Evolutionary conservation across 2,888 invertebrate species (phyloP).

Genomic region (Eilema griseolum): DNA sequence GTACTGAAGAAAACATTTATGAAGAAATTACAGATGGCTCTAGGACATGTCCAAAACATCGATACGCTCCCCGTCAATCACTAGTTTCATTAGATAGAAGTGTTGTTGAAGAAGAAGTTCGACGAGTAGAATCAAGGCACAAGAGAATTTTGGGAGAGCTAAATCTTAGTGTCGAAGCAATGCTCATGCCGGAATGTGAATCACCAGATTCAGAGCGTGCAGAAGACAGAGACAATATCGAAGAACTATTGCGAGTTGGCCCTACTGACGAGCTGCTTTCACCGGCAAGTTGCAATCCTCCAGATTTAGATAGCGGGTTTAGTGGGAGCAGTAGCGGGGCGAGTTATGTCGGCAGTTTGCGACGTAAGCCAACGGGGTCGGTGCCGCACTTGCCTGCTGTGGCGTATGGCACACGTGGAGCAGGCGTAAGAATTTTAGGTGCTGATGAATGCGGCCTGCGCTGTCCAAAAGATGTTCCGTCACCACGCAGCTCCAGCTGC

Average conservation of each 20-base stretch:
- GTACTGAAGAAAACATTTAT: conserved; percentile 94
- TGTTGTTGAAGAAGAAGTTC: conserved; percentile 93
- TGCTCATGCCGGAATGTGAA: conserved; percentile 94
- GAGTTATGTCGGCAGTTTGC: conserved; percentile 91
- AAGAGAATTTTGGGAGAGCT: conserved; percentile 94
- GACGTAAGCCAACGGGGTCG: conserved; percentile 85
- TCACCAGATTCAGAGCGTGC: conserved; percentile 89
- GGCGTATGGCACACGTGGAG: conserved; percentile 83
- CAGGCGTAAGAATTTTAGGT: conserved; percentile 81
- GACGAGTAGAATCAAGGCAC: conserved; percentile 94
- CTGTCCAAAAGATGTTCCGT: conserved; percentile 74
- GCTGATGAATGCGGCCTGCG: conserved; percentile 78
- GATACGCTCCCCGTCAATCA: conserved; percentile 85
- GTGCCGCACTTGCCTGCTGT: conserved; percentile 84
- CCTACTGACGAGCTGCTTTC: conserved; percentile 91
- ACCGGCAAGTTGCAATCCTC: conserved; percentile 89
- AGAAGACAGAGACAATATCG: conserved; percentile 88
- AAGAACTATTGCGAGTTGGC: conserved; percentile 89
- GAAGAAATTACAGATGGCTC: conserved; percentile 92
- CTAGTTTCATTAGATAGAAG: conserved; percentile 90
- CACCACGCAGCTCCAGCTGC: conserved; percentile 82
- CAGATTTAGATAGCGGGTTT: conserved; percentile 93
- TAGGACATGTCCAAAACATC: conserved; percentile 82
- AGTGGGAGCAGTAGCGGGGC: conserved; percentile 94
- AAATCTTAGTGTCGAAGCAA: conserved; percentile 95